Conservation (phyloP, 2,888 invertebrate species). For the Scaptomyza polygonia region DNA sequence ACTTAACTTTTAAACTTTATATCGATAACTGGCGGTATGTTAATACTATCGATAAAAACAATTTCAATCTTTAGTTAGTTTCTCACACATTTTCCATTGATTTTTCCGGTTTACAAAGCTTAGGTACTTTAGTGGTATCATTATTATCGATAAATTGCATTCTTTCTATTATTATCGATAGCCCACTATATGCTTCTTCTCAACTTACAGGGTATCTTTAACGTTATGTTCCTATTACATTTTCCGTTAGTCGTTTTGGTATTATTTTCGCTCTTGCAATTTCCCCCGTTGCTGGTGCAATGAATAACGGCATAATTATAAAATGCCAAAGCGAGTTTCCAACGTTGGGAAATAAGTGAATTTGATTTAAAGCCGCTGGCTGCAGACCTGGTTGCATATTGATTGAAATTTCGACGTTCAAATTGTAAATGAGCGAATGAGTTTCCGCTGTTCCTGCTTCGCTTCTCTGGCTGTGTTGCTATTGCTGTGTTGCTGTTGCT, state of each 20-base stretch:
- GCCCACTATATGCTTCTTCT: background rate
- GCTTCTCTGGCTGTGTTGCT: background rate
- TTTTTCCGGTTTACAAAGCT: no score
- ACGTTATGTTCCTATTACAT: background rate
- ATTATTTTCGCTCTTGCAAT: conserved; percentile 20
- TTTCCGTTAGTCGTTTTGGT: conserved; percentile 2
- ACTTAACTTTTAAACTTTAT: background rate
- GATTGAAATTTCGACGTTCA: conserved; percentile 59
- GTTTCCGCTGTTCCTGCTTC: conserved; percentile 9
- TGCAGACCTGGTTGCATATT: conserved; percentile 46
- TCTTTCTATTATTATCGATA: no score
- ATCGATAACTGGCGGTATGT: no score
- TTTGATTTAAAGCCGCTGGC: conserved; percentile 57
- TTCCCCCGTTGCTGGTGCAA: conserved; percentile 23
- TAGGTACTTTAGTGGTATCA: no score
- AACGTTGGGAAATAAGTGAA: conserved; percentile 24
- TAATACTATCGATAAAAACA: no score
- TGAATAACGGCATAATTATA: conserved; percentile 59
- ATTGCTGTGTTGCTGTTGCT: conserved; percentile 1
- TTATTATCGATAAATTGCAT: no score
- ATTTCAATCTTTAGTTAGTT: no score
- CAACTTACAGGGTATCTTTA: conserved; percentile 19
- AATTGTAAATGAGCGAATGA: conserved; percentile 54
- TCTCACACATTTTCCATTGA: no score
- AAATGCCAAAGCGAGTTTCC: conserved; percentile 23